Evolutionary conservation across 2,797 vertebrate genomes (phyloP).

Genomic region (Syncerus caffer): DNA sequence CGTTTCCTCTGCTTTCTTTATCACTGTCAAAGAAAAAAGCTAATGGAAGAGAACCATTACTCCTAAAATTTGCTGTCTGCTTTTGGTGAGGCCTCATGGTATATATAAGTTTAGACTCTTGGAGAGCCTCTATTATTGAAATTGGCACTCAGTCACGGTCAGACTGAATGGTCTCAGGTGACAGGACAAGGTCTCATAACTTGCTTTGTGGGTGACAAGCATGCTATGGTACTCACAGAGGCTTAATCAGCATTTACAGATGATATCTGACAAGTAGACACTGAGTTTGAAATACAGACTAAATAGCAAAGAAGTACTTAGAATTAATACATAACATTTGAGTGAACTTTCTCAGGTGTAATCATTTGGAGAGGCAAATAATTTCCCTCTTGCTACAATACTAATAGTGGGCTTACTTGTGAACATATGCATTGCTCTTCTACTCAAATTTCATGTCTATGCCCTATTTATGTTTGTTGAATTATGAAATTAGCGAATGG

Average conservation of each 20-base stretch:
- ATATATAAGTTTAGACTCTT: neutral
- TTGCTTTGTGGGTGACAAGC: slow-evolving; percentile 29
- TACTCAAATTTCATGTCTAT: slow-evolving; percentile 22
- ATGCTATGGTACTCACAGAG: neutral
- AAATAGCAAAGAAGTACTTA: slow-evolving; percentile 48
- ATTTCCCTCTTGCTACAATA: slow-evolving; percentile 36
- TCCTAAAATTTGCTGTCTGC: neutral
- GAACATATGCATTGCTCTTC: slow-evolving; percentile 38
- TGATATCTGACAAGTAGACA: slow-evolving; percentile 43
- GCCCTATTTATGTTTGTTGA: slow-evolving; percentile 46
- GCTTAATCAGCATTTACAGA: slow-evolving; percentile 49
- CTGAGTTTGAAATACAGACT: slow-evolving; percentile 46
- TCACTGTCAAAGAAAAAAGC: slow-evolving; percentile 4
- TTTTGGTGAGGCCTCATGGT: neutral
- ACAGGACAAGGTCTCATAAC: neutral
- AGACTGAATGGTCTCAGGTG: neutral
- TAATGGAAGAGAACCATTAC: neutral
- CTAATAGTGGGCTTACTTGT: slow-evolving; percentile 37
- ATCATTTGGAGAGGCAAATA: slow-evolving; percentile 47
- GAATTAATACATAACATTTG: slow-evolving; percentile 59
- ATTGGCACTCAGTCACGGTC: neutral
- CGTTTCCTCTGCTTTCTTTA: neutral
- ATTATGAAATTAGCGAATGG: slow-evolving; percentile 42
- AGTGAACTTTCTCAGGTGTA: slow-evolving; percentile 56
- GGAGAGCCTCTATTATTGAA: neutral